Conservation (phyloP, 1,140 invertebrate genomes). For the Solenopsis fugax region DNA sequence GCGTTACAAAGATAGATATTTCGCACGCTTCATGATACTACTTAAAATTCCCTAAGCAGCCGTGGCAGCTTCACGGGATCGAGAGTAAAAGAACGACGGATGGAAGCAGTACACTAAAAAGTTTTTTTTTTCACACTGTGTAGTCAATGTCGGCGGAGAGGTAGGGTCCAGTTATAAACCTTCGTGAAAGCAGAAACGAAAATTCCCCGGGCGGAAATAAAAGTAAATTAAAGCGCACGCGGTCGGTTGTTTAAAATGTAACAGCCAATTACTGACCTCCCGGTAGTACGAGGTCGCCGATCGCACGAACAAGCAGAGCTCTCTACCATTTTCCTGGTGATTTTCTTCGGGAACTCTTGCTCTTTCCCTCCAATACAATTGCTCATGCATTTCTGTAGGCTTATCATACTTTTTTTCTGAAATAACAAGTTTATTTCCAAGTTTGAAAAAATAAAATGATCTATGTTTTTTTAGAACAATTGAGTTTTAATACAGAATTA, state of each 20-base stretch:
- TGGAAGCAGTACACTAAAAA: constrained; percentile 50
- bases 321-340: constrained; percentile 31
- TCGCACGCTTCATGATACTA: constrained; percentile 36
- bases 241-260: constrained; percentile 79
- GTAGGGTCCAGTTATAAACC: constrained; percentile 72
- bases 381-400: neutral
- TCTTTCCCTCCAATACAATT: constrained; percentile 31
- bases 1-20: constrained; percentile 42
- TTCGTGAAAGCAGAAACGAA: constrained; percentile 71
- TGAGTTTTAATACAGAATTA: neutral
- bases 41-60: constrained; percentile 64
- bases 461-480: neutral
- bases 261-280: constrained; percentile 77
- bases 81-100: constrained; percentile 68
- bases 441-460: neutral
- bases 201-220: constrained; percentile 77
- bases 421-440: neutral
- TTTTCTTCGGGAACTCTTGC: constrained; percentile 39
- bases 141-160: constrained; percentile 43
- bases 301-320: constrained; percentile 55
- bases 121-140: constrained; percentile 53
- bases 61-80: constrained; percentile 58
- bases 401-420: neutral
- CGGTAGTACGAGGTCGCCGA: constrained; percentile 44
- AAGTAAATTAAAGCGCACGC: constrained; percentile 78